phyloP scores from a whole-genome alignment of 2,888 invertebrate species.

The Hyposoter didymator region DNA sequence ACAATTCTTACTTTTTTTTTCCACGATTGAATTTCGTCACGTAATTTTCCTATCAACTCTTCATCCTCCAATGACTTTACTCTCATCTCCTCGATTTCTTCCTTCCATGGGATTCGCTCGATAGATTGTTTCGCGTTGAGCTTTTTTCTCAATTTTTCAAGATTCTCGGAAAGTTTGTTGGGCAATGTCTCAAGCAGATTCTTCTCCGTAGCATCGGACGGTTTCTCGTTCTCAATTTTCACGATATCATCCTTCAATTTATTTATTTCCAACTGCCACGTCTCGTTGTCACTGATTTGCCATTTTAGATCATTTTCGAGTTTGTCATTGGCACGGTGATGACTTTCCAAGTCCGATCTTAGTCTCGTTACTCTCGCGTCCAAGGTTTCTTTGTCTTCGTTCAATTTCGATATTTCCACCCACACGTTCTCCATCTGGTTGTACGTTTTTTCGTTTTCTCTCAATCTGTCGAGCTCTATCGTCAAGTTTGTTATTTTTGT shows the following conservation, averaged over 20 bases:
- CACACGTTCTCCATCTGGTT: slow-evolving; percentile 69
- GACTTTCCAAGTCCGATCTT: slow-evolving; percentile 64
- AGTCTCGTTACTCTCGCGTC: slow-evolving; percentile 63
- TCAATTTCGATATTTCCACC: slow-evolving; percentile 67
- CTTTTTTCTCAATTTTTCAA: slow-evolving; percentile 47
- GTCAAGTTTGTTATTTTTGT: slow-evolving; percentile 61
- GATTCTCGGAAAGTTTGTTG: slow-evolving; percentile 48
- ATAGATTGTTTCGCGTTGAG: background rate
- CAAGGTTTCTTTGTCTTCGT: slow-evolving; percentile 69
- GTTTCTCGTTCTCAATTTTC: slow-evolving; percentile 40
- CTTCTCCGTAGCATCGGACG: slow-evolving; percentile 37
- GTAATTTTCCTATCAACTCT: slow-evolving; percentile 48
- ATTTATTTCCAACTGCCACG: slow-evolving; percentile 54
- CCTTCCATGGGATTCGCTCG: slow-evolving; percentile 15
- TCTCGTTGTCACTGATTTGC: slow-evolving; percentile 71
- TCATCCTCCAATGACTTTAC: slow-evolving; percentile 53
- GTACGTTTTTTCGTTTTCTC: slow-evolving; percentile 67
- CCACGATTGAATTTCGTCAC: slow-evolving; percentile 44
- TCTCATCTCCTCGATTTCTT: slow-evolving; percentile 55
- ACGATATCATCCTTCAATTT: slow-evolving; percentile 62
- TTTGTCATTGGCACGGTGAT: slow-evolving; percentile 68
- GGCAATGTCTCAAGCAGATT: slow-evolving; percentile 44
- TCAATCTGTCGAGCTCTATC: slow-evolving; percentile 61
- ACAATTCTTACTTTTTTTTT: slow-evolving; percentile 52
- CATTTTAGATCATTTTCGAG: slow-evolving; percentile 68